phyloP scores from a whole-genome alignment of 2,888 invertebrate genomes.

The Drosophila aldrichi region DNA sequence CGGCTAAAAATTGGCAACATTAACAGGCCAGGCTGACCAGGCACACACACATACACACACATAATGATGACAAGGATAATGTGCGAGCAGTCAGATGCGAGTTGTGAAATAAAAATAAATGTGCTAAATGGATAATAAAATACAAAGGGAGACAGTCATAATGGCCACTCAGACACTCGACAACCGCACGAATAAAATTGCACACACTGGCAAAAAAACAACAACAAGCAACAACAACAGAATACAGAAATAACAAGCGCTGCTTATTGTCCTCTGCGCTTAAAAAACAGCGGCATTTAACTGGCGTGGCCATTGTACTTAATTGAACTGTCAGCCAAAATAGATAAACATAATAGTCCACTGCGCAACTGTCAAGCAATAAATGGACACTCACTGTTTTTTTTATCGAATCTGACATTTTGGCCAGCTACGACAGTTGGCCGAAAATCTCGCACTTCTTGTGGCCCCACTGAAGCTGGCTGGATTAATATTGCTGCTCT shows the following conservation, averaged over 20 bases:
- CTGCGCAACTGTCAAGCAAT: slow-evolving; percentile 12
- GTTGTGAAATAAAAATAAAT: slow-evolving; percentile 76
- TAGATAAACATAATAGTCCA: slow-evolving; percentile 63
- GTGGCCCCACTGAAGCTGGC: not conserved
- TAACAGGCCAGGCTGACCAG: slow-evolving; percentile 64
- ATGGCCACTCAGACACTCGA: slow-evolving; percentile 70
- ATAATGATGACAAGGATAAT: slow-evolving; percentile 69
- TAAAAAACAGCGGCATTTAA: slow-evolving; percentile 73
- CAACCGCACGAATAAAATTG: slow-evolving; percentile 50
- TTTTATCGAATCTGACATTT: slow-evolving; percentile 44
- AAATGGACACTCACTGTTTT: slow-evolving; percentile 31
- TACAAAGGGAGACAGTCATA: slow-evolving; percentile 72
- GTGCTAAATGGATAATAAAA: slow-evolving; percentile 81
- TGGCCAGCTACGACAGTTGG: not conserved
- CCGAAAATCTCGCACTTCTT: not conserved
- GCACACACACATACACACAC: slow-evolving; percentile 28
- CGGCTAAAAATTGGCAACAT: slow-evolving; percentile 68
- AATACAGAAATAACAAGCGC: slow-evolving; percentile 12
- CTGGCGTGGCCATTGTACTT: slow-evolving; percentile 75
- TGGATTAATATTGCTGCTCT: not conserved
- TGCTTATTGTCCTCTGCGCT: slow-evolving; percentile 52
- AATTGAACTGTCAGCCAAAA: slow-evolving; percentile 76
- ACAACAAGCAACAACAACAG: too few species aligned
- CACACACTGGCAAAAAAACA: slow-evolving; percentile 20
- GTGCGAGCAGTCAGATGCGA: slow-evolving; percentile 44